Conservation (phyloP, 2,797 vertebrate species). For the Poeciliopsis infans region DNA sequence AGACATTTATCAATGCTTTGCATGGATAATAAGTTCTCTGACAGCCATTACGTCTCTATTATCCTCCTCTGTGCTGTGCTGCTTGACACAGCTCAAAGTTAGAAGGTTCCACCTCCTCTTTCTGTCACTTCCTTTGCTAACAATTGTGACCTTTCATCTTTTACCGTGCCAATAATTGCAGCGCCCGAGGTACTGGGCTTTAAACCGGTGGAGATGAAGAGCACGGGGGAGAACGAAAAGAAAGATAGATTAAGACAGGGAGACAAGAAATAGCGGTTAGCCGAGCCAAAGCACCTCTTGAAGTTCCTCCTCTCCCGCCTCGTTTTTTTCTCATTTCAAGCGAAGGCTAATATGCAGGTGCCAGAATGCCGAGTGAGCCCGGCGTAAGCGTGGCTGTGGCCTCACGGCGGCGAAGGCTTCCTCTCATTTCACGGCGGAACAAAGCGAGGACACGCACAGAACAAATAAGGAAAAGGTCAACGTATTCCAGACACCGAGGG, state of each 20-base stretch:
- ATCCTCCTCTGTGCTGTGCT: conserved; percentile 9
- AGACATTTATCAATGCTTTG: background rate
- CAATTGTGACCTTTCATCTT: conserved; percentile 74
- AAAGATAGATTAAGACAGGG: conserved; percentile 52
- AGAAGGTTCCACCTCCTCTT: conserved; percentile 44
- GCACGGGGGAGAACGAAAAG: conserved; percentile 38
- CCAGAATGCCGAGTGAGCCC: conserved; percentile 53
- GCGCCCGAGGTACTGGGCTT: conserved; percentile 62
- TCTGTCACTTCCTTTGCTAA: conserved; percentile 63
- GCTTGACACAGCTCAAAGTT: conserved; percentile 43
- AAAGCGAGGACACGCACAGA: conserved; percentile 62
- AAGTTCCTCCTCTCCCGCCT: conserved; percentile 28
- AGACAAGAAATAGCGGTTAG: conserved; percentile 64
- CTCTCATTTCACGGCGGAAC: conserved; percentile 57
- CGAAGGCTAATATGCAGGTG: conserved; percentile 64
- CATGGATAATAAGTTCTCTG: conserved; percentile 29
- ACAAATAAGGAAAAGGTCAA: conserved; percentile 79
- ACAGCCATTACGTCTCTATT: conserved; percentile 20
- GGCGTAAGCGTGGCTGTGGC: conserved; percentile 44
- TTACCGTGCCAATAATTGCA: conserved; percentile 67
- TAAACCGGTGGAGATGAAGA: conserved; percentile 46
- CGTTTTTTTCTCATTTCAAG: conserved; percentile 66
- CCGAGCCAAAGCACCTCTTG: conserved; percentile 36
- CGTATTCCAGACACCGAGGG: conserved; percentile 68
- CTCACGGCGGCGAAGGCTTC: conserved; percentile 46